These are phyloP conservation scores for Clamator glandarius DNA, from an alignment of 2,797 vertebrate species.

Conservation along the genomic window DNA sequence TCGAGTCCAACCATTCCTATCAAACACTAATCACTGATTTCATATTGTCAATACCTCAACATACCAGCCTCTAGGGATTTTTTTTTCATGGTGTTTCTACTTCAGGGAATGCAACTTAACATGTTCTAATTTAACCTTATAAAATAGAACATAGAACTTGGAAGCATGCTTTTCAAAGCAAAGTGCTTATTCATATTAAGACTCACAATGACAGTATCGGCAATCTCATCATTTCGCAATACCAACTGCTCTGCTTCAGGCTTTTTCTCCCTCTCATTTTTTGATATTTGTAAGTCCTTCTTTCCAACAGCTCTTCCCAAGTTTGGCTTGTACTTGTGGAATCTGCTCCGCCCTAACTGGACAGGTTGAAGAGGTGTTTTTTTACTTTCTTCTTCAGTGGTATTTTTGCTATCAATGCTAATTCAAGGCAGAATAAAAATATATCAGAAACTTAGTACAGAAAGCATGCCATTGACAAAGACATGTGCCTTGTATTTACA, in stretches of 20 bases:
- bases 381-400: constrained; percentile 29
- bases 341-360: constrained; percentile 62
- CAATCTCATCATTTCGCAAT: constrained; percentile 30
- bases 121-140: background rate
- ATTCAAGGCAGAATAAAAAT: background rate
- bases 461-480: background rate
- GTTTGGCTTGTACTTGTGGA: constrained; percentile 78
- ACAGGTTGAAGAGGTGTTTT: constrained; percentile 46
- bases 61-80: background rate
- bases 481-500: background rate
- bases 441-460: background rate
- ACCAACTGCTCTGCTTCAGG: background rate
- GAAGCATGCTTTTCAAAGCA: background rate
- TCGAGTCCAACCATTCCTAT: too few species aligned
- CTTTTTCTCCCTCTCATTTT: background rate
- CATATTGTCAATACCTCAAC: background rate
- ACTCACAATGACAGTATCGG: constrained; percentile 36
- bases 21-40: background rate
- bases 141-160: background rate
- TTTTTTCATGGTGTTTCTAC: background rate
- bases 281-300: constrained; percentile 55
- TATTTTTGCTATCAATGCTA: background rate
- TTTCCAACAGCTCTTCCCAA: constrained; percentile 65
- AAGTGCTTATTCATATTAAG: background rate
- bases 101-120: background rate